These are phyloP conservation scores for Acridotheres tristis DNA, from an alignment of 2,797 vertebrate species.

Conservation along the genomic window DNA sequence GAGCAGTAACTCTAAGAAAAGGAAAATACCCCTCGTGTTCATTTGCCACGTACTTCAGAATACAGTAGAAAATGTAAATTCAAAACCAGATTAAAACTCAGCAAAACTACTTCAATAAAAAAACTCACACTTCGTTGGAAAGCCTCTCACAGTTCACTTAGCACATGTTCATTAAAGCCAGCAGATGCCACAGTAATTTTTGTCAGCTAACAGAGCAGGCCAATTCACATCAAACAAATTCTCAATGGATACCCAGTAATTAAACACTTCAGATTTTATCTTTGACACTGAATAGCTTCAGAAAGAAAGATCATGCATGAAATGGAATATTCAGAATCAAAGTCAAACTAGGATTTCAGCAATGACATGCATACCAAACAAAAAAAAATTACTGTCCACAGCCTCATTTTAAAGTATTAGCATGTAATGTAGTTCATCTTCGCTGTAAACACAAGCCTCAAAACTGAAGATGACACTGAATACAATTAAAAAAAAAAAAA, in stretches of 20 bases:
- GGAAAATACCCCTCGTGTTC: background rate
- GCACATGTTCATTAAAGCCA: background rate
- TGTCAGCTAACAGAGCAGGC: background rate
- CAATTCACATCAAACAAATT: background rate
- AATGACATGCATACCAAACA: background rate
- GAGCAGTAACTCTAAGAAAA: background rate
- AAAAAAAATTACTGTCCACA: background rate
- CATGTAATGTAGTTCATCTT: background rate
- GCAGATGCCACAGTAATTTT: background rate
- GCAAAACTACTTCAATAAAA: background rate
- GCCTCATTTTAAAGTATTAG: background rate
- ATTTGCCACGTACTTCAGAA: background rate
- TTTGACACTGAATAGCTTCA: background rate
- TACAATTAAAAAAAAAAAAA: background rate
- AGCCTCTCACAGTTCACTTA: background rate
- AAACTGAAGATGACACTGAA: background rate
- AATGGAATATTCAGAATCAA: background rate
- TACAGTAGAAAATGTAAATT: background rate
- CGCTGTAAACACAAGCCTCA: background rate
- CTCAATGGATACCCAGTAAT: background rate
- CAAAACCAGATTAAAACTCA: background rate
- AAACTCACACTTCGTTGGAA: background rate
- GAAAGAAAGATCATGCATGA: background rate
- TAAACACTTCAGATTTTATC: background rate
- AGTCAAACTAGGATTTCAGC: background rate